phyloP scores from a whole-genome alignment of 2,113 vertebrate species.

The Sorex fumeus region DNA sequence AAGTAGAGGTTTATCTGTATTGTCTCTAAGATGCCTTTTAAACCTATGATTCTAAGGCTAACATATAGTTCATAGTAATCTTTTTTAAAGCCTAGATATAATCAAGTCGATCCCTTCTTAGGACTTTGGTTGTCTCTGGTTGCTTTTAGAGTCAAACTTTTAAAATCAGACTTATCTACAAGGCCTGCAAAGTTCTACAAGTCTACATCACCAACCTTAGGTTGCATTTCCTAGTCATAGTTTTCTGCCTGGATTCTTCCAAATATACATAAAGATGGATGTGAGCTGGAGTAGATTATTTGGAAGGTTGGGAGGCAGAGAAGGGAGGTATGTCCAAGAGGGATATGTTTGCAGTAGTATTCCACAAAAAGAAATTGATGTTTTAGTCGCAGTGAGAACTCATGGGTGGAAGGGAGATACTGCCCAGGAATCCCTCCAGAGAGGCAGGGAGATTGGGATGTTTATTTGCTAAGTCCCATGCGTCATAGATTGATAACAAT shows the following conservation, averaged over 20 bases:
- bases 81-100: slow-evolving; percentile 43
- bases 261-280: not conserved
- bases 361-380: not conserved
- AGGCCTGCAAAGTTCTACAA: not conserved
- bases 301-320: not conserved
- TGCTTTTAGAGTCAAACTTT: not conserved
- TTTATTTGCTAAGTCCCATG: not conserved
- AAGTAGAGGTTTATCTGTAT: slow-evolving; percentile 19
- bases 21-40: slow-evolving; percentile 1
- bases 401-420: not conserved
- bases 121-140: not conserved
- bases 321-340: not conserved
- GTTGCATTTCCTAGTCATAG: not conserved
- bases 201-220: not conserved
- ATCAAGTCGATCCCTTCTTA: not conserved
- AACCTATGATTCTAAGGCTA: not conserved
- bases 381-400: not conserved
- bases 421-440: not conserved
- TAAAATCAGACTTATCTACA: slow-evolving; percentile 39
- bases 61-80: not conserved
- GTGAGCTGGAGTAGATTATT: not conserved
- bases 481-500: not conserved
- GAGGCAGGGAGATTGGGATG: not conserved
- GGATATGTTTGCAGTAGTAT: not conserved
- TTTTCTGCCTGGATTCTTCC: not conserved